These are phyloP conservation scores for Trichomycterus rosablanca DNA, from an alignment of 2,113 vertebrate genomes.

Conservation along the genomic window DNA sequence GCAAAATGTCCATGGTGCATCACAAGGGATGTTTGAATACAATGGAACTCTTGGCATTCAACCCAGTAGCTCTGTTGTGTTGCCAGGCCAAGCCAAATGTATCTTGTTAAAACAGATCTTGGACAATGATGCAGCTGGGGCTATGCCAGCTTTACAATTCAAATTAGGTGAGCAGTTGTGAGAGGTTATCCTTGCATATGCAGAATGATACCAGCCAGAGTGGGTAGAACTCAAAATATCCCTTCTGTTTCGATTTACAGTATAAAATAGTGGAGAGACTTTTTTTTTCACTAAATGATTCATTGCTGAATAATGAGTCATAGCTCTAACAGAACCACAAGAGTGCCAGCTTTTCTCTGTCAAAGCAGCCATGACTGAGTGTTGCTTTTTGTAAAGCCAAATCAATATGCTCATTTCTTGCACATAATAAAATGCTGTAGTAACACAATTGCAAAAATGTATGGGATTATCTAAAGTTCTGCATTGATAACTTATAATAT, in stretches of 20 bases:
- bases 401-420: constrained; percentile 15
- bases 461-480: too few species aligned
- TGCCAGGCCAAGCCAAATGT: neutral
- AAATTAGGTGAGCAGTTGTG: neutral
- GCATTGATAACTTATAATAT: too few species aligned
- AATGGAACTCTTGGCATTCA: too few species aligned
- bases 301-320: constrained; percentile 25
- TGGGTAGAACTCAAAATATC: neutral
- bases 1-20: too few species aligned
- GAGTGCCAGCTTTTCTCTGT: constrained; percentile 3
- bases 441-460: too few species aligned
- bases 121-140: neutral
- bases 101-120: too few species aligned
- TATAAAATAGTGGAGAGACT: too few species aligned
- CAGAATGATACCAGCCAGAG: neutral
- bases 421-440: neutral
- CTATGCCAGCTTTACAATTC: neutral
- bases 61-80: neutral
- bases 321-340: constrained; percentile 3
- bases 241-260: neutral
- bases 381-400: neutral
- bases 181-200: neutral
- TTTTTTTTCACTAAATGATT: constrained; percentile 5
- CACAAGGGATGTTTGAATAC: too few species aligned
- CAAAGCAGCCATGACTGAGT: constrained; percentile 16